Conservation (phyloP, 2,888 invertebrate genomes). For the Apodemia zela region DNA sequence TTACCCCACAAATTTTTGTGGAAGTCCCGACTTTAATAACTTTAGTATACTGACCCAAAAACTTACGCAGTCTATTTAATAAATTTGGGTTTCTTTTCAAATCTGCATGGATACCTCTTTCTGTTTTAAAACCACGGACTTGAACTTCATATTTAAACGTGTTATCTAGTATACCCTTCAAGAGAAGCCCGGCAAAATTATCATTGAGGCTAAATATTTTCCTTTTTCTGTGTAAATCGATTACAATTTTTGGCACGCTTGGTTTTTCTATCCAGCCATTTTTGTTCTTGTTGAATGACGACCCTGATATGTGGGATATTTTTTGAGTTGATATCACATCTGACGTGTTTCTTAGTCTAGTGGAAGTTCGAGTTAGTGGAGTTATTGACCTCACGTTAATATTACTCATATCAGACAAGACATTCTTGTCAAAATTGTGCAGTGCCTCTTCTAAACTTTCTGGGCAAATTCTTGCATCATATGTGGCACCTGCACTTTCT, state of each 20-base stretch:
- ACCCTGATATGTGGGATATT: slow-evolving; percentile 59
- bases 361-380: slow-evolving; percentile 40
- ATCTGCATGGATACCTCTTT: slow-evolving; percentile 85
- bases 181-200: slow-evolving; percentile 52
- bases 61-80: slow-evolving; percentile 83
- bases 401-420: slow-evolving; percentile 56
- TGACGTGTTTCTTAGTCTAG: slow-evolving; percentile 36
- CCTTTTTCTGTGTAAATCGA: slow-evolving; percentile 45
- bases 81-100: slow-evolving; percentile 85
- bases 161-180: slow-evolving; percentile 40
- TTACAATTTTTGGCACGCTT: slow-evolving; percentile 41
- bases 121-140: slow-evolving; percentile 89
- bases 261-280: slow-evolving; percentile 51
- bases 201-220: slow-evolving; percentile 50
- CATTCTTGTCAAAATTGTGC: slow-evolving; percentile 68
- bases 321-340: slow-evolving; percentile 48
- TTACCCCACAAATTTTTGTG: no score
- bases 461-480: slow-evolving; percentile 60
- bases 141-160: slow-evolving; percentile 68
- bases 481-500: slow-evolving; percentile 42
- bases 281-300: slow-evolving; percentile 66
- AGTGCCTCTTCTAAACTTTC: slow-evolving; percentile 63
- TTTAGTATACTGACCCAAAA: slow-evolving; percentile 53
- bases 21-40: slow-evolving; percentile 22
- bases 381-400: slow-evolving; percentile 51